phyloP scores from a whole-genome alignment of 2,797 vertebrate species.

The Leucoraja ocellata region DNA sequence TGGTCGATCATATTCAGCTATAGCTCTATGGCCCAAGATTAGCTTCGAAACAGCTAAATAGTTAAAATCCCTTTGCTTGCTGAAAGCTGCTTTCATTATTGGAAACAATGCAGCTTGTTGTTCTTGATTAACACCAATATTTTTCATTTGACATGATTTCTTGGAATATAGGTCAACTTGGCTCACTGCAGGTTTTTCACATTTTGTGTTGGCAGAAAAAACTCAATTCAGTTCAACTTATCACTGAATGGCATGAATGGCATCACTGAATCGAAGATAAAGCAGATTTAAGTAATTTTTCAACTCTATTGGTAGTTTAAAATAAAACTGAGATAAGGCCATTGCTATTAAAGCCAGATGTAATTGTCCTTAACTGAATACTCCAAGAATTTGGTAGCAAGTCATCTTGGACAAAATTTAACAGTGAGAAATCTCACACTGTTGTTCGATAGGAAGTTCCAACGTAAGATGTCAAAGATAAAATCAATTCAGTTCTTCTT shows the following conservation, averaged over 20 bases:
- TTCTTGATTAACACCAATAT: conserved; percentile 44
- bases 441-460: no score
- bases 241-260: background rate
- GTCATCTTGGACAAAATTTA: no score
- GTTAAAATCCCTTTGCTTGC: conserved; percentile 43
- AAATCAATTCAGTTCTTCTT: background rate
- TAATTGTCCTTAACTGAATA: no score
- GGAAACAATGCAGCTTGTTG: conserved; percentile 45
- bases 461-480: no score
- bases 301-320: background rate
- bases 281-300: background rate
- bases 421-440: no score
- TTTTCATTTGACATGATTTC: conserved; percentile 45
- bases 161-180: conserved; percentile 44
- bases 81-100: conserved; percentile 44
- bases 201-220: background rate
- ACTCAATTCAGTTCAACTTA: background rate
- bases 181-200: conserved; percentile 21
- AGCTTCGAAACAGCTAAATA: conserved; percentile 42
- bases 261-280: background rate
- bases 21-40: conserved; percentile 42
- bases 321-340: no score
- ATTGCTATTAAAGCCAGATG: no score
- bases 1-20: conserved; percentile 41
- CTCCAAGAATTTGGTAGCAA: no score